Evolutionary conservation across 2,113 vertebrate genomes (phyloP).

Genomic region (Stomatorhinus ivindoensis): DNA sequence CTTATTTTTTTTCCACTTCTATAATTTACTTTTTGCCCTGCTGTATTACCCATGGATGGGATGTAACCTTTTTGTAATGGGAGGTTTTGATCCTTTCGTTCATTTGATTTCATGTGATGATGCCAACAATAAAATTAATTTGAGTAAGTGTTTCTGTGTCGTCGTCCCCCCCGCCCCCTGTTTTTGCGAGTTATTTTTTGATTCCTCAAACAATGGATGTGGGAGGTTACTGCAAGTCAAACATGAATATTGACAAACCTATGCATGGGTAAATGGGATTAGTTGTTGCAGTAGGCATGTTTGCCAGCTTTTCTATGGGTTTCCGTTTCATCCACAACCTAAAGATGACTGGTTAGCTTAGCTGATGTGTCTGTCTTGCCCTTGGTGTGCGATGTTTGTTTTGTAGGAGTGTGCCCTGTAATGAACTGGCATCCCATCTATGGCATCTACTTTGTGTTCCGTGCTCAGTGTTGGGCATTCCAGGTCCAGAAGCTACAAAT

Average conservation of each 20-base stretch:
- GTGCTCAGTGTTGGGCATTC: not conserved
- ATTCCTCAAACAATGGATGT: not conserved
- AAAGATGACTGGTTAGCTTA: not conserved
- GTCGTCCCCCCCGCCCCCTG: not conserved
- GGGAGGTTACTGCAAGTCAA: not conserved
- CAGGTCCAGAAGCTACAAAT: not conserved
- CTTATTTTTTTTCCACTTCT: not conserved
- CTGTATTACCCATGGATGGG: conserved; percentile 6
- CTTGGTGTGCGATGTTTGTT: not conserved
- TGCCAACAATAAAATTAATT: conserved; percentile 62
- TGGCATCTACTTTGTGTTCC: not conserved
- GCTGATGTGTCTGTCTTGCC: not conserved
- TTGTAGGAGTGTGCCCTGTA: not conserved
- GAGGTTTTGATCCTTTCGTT: conserved; percentile 22
- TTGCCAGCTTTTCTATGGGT: not conserved
- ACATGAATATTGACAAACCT: not conserved
- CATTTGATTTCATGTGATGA: conserved; percentile 57
- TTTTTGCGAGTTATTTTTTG: not conserved
- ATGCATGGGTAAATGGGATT: not conserved
- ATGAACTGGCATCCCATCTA: not conserved
- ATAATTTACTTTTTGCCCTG: not conserved
- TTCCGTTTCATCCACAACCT: not conserved
- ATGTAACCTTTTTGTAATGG: conserved; percentile 18
- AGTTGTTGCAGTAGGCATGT: not conserved
- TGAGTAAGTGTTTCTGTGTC: conserved; percentile 15